Percentiles rank a stretch among this genome's conserved stretches.
These are phyloP conservation scores for Neopipo cinnamomea DNA, from an alignment of 2,113 vertebrate species.

Conservation along the genomic window DNA sequence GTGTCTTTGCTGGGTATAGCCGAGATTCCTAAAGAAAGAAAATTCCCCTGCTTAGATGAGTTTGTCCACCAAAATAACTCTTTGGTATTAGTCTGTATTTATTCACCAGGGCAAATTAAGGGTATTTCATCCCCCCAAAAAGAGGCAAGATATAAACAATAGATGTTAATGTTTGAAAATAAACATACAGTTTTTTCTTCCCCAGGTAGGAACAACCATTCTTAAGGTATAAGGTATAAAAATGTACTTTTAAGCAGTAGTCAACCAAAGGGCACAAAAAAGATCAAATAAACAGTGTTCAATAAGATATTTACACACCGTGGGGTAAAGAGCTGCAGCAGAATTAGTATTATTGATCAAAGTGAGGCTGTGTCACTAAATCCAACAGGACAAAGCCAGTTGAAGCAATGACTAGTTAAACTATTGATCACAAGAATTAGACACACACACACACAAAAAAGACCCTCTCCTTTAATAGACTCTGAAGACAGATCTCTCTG, in stretches of 20 bases:
- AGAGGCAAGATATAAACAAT: neutral
- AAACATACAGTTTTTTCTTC: neutral
- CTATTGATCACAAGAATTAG: neutral
- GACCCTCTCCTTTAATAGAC: neutral
- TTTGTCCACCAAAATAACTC: neutral
- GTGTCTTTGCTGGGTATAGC: neutral
- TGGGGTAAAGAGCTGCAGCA: neutral
- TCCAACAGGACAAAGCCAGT: neutral
- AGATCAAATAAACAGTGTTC: neutral
- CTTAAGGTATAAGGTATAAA: neutral
- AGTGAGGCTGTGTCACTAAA: neutral
- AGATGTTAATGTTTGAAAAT: neutral
- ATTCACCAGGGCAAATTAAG: neutral
- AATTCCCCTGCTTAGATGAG: neutral
- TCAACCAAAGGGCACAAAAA: neutral
- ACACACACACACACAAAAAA: neutral
- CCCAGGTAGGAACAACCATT: neutral
- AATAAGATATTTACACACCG: neutral
- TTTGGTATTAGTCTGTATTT: neutral
- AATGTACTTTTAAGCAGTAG: neutral
- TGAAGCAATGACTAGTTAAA: neutral
- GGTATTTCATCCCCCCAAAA: neutral
- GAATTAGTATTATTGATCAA: neutral
- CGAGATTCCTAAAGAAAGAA: neutral
- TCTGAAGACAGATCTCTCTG: neutral